Percentiles rank a stretch among this genome's conserved stretches.
Evolutionary conservation across 2,888 invertebrate genomes (phyloP).

Genomic region (Agrochola lota): DNA sequence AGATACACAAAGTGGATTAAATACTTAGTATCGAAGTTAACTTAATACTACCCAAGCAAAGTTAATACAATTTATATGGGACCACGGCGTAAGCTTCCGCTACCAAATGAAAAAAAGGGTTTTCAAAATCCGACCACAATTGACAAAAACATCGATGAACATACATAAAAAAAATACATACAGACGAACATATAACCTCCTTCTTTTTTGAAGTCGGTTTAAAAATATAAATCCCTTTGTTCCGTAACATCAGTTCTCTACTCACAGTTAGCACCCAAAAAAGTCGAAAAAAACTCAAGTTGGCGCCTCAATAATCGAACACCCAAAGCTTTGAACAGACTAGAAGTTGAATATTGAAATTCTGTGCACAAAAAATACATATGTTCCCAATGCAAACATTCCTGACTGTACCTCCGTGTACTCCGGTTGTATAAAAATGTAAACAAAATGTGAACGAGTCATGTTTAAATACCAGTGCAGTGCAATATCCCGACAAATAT

Average conservation of each 20-base stretch:
- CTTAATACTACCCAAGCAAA: no score
- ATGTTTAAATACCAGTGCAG: conserved; percentile 30
- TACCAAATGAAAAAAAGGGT: no score
- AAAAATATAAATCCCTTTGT: conserved; percentile 25
- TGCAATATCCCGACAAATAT: conserved; percentile 41
- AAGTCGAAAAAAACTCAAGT: not conserved
- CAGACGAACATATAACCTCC: no score
- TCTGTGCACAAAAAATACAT: conserved; percentile 19
- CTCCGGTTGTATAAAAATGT: conserved; percentile 14
- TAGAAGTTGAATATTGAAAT: conserved; percentile 27
- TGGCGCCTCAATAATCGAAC: conserved; percentile 25
- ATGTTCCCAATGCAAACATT: conserved; percentile 1
- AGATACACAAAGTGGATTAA: no score
- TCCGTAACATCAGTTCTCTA: conserved; percentile 9
- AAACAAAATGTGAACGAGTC: conserved; percentile 26
- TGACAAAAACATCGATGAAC: no score
- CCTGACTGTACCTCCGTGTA: not conserved
- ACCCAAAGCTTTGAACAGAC: conserved; percentile 29
- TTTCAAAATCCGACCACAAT: no score
- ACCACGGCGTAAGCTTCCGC: no score
- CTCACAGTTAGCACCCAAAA: conserved; percentile 1
- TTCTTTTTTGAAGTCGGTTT: no score
- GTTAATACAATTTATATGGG: no score
- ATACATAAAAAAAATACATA: no score
- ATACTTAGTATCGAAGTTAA: no score